Percentiles rank a stretch among this genome's conserved stretches.
phyloP scores from a whole-genome alignment of 2,888 invertebrate genomes.

The Zhuqinia jingwanae region DNA sequence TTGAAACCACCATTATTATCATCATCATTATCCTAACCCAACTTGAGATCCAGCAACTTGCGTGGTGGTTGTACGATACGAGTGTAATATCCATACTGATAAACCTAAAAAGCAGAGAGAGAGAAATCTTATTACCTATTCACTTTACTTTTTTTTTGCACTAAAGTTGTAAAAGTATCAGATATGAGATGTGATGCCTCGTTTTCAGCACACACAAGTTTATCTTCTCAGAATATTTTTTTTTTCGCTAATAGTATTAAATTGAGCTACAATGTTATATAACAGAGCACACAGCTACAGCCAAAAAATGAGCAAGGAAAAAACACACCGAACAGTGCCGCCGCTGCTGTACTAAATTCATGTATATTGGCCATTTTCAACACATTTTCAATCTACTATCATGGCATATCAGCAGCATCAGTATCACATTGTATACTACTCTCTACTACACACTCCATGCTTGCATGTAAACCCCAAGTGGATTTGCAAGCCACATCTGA shows the following conservation, averaged over 20 bases:
- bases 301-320: no score
- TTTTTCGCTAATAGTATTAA: slow-evolving; percentile 27
- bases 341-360: no score
- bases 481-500: slow-evolving; percentile 59
- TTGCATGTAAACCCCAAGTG: slow-evolving; percentile 32
- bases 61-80: background rate
- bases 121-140: background rate
- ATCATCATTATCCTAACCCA: slow-evolving; percentile 33
- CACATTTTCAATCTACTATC: slow-evolving; percentile 25
- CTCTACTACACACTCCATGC: slow-evolving; percentile 18
- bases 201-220: slow-evolving; percentile 24
- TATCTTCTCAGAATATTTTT: background rate
- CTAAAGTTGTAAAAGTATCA: background rate
- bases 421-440: background rate
- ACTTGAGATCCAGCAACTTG: background rate
- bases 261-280: slow-evolving; percentile 33
- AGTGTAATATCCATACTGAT: background rate
- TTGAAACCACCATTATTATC: no score
- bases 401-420: background rate
- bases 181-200: background rate
- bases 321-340: no score
- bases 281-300: background rate
- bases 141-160: background rate
- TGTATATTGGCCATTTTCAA: background rate
- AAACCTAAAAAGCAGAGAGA: background rate